Base-by-base conservation (phyloP, 2,797 vertebrate genomes). In the Manis pentadactyla region DNA sequence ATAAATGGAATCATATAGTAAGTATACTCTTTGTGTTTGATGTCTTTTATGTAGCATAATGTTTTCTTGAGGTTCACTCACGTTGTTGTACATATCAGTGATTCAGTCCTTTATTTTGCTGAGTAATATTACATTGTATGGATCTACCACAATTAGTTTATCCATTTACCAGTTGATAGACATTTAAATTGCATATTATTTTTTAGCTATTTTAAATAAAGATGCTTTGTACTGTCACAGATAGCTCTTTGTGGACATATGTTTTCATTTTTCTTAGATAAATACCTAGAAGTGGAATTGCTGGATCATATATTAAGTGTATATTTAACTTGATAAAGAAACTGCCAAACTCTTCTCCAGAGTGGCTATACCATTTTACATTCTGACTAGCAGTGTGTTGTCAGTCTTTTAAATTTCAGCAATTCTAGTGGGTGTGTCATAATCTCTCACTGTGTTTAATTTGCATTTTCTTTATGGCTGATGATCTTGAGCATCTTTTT, bases 281-380 rank as follows among this genome's bases (percentile, higher is more conserved):
- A 49, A 23, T 82, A 92, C 49, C 2, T 74, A 34, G 51, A 37
- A 61, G 13, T 79, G 23, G 8, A 69, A 61, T 61, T 69, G 29
- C 59, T 94, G 49, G 59, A 4, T 79, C 55, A 63, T 61, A 53
- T 55, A 63, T 2, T 79, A 87, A 93, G 17, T 81, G 29, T 73
- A 27, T 93, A 29, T 93, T 34, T 86, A 93, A 87, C 53, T 78
- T 69, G 87, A 73, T 82, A 81, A 55, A 81, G 66, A 63, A 63
- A 63, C 31, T 82, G 23, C 4, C 46, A 55, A 73, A 78, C 31
- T n/a, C 10, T 75, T 71, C 34, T 87, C 64, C 64, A 71, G 34
- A 85, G 51, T 85, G 23, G 21, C 84, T 75, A 10, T 75, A 68
- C 27, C 64, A 31, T 79, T 90, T 79, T 86, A 86, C 13, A 12